These are phyloP conservation scores for Microtus pennsylvanicus DNA, from an alignment of 2,113 vertebrate species.

Conservation along the genomic window DNA sequence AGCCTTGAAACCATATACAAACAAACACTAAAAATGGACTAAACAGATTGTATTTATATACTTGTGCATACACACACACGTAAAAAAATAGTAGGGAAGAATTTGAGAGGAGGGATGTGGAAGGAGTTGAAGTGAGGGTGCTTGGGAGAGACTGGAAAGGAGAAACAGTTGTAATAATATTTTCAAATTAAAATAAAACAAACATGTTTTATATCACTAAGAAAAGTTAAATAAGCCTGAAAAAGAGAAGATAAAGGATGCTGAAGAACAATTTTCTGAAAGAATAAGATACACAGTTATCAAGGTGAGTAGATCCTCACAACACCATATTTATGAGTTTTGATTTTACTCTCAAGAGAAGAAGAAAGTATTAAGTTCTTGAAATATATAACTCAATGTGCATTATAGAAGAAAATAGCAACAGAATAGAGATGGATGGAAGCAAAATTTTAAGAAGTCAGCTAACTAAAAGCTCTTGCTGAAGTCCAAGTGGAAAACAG, in stretches of 20 bases:
- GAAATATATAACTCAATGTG: neutral
- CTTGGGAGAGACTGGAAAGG: neutral
- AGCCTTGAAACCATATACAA: neutral
- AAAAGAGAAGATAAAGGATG: neutral
- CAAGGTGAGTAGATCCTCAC: neutral
- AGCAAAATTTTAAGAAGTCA: conserved; percentile 8
- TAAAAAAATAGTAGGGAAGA: neutral
- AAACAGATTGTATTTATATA: neutral
- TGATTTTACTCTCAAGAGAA: neutral
- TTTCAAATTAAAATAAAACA: neutral
- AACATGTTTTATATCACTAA: neutral
- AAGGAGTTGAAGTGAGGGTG: neutral
- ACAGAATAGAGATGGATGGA: neutral
- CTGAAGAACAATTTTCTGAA: neutral
- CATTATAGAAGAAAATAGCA: conserved; percentile 5
- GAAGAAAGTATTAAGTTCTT: neutral
- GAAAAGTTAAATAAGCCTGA: neutral
- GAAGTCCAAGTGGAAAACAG: neutral
- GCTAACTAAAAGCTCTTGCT: neutral
- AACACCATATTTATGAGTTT: neutral
- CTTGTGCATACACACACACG: neutral
- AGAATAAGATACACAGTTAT: neutral
- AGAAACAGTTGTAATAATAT: neutral
- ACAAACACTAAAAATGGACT: neutral
- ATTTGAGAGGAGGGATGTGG: neutral